phyloP scores from a whole-genome alignment of 2,888 invertebrate species.

The Cataglyphis rosenhaueri region DNA sequence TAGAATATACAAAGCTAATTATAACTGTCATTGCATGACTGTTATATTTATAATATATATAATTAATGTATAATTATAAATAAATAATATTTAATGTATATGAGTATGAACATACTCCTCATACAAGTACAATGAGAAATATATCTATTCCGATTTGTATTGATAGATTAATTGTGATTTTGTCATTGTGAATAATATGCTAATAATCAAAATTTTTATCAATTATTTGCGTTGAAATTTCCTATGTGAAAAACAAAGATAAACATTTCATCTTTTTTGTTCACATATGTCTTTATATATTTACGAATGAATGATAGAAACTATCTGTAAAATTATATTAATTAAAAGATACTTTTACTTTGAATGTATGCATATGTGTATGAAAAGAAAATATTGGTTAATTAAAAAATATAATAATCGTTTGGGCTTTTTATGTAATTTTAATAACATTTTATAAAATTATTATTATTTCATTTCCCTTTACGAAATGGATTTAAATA shows the following conservation, averaged over 20 bases:
- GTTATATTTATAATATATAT: not conserved
- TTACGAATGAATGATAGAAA: not conserved
- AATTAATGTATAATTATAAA: not conserved
- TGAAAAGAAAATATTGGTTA: not conserved
- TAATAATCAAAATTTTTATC: not conserved
- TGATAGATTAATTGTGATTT: not conserved
- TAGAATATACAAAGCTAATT: not conserved
- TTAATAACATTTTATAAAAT: conserved; percentile 20
- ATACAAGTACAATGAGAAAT: not conserved
- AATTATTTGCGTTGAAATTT: not conserved
- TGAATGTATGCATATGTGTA: not conserved
- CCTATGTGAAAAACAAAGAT: not conserved
- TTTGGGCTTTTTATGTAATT: not conserved
- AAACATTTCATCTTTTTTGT: conserved; percentile 23
- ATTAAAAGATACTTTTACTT: not conserved
- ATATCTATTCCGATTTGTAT: not conserved
- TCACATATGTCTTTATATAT: not conserved
- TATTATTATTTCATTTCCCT: conserved; percentile 7
- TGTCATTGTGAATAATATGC: not conserved
- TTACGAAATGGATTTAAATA: conserved; percentile 25
- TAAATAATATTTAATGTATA: conserved; percentile 7
- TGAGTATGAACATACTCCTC: not conserved
- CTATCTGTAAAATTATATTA: not conserved
- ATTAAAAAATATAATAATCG: conserved; percentile 27
- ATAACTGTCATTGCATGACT: not conserved